Base-by-base conservation (phyloP, 2,113 vertebrate genomes). In the Phocoena phocoena region DNA sequence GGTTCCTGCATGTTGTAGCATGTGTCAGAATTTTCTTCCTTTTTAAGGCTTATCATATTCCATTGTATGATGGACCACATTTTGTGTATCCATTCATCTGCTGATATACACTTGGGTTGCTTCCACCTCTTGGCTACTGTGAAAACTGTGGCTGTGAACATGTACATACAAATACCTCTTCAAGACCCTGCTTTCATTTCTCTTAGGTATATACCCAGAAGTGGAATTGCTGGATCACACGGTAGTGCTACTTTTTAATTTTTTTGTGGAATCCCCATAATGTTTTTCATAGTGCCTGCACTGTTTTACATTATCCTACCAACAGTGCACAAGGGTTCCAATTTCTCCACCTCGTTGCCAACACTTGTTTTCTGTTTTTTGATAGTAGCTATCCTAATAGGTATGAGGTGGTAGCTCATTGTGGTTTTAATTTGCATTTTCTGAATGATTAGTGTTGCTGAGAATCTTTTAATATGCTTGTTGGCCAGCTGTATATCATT, bases 51-150 rank as follows among this genome's bases (percentile, higher is more conserved):
- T 6, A 2, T 26, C 3, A 8, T 17, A 60, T 38, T 67, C 25
- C 5, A 1, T 23, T 6, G 1, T 15, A 8, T 38, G 6, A 6
- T 28, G 0, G 4, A 6, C 4, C 6, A 3, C 14, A 5, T 5
- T 18, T 58, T 58, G 15, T 1, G 28, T 9, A 47, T 18, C 15
- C 13, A 12, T 23, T 41, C 20, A 8, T 33, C n/a, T 87, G 18
- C n/a, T 8, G 0, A 12, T 31, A 21, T 11, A 31, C 9, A 74
- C 10, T 13, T 58, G 55, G 28, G 6, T 31, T 2, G 3, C 26
- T 81, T 58, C 6, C 31, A 9, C 25, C 3, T 55, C 41, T 79
- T 26, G 2, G 3, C 20, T 58, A 1, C 17, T 20, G 8, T 8
- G 14, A 70, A 50, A 5, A 15, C 6, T 28, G 15, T 3, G 28